Base-by-base conservation (phyloP, 2,113 vertebrate species). In the Sterrhoptilus dennistouni region DNA sequence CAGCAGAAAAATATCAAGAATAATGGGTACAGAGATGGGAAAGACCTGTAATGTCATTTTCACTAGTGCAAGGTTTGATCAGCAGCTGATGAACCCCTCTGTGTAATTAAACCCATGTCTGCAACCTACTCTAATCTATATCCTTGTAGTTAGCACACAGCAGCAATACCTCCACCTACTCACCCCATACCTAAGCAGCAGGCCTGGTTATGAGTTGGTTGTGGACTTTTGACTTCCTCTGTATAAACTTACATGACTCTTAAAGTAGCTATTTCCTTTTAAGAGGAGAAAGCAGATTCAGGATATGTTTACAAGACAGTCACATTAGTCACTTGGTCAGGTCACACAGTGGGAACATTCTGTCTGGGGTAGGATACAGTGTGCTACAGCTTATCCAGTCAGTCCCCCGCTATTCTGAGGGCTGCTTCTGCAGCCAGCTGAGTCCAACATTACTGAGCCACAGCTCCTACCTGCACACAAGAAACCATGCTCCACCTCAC, bases 401-500 rank as follows among this genome's bases (percentile, higher is more conserved):
- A 59, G 16, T 12, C 29, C 45, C 1, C 0, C 8, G 2, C 38
- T 71, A 2, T 47, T 89, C 64, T 54, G 47, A 33, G 36, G 14
- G 23, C 38, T 81, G 42, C 45, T 87, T 71, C 64, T 95, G 86
- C 76, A 68, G 44, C 63, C 66, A 52, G 36, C 69, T 38, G 35
- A 74, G 33, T 22, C 84, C 42, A 85, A 3, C 4, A 1, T n/a
- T 65, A 47, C 35, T 38, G 66, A 38, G 50, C 24, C 28, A 74
- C 6, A 5, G 3, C 70, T 70, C 38, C 50, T 84, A 17, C 22
- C 47, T 3, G 1, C 5, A 25, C 0, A 0, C 18, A 35, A 50
- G 38, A 38, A 29, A 59, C 31, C 8, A 5, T 3, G 3, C 14
- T 76, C 35, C 29, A 8, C 60, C 49, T 93, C 54, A 56, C 9